A percentile compares a stretch with the other conserved stretches of the same genome.
phyloP scores from a whole-genome alignment of 2,113 vertebrate species.

The Datnioides undecimradiatus region DNA sequence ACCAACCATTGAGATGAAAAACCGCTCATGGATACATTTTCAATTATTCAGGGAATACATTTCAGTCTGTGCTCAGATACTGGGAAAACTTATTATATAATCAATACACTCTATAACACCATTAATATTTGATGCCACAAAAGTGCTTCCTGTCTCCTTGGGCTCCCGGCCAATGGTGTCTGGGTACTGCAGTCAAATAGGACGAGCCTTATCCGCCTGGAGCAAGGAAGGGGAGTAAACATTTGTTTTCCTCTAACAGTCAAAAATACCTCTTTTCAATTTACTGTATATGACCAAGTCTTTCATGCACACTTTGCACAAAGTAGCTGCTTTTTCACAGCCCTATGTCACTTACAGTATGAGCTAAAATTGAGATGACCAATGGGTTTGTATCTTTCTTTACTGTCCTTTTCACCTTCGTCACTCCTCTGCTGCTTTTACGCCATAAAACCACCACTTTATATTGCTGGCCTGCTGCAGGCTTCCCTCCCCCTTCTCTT shows the following conservation, averaged over 20 bases:
- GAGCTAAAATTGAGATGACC: conserved; percentile 29
- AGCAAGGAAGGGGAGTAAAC: conserved; percentile 38
- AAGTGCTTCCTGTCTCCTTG: conserved; percentile 82
- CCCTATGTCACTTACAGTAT: neutral
- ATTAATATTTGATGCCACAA: conserved; percentile 83
- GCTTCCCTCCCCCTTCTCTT: conserved; percentile 41
- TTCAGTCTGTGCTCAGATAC: conserved; percentile 77
- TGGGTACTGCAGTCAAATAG: conserved; percentile 65
- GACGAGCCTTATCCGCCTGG: conserved; percentile 37
- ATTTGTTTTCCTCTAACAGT: conserved; percentile 59
- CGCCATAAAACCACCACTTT: conserved; percentile 56
- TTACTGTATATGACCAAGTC: neutral
- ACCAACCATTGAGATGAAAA: conserved; percentile 77
- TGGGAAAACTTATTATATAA: conserved; percentile 84
- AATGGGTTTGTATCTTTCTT: conserved; percentile 19
- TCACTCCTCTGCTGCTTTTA: conserved; percentile 45
- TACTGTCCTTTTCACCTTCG: conserved; percentile 29
- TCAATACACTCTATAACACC: conserved; percentile 83
- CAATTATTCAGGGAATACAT: conserved; percentile 85
- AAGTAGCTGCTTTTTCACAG: neutral
- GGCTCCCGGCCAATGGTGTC: conserved; percentile 69
- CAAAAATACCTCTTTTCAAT: conserved; percentile 32
- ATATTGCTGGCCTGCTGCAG: conserved; percentile 47
- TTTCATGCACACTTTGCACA: neutral
- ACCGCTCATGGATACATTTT: conserved; percentile 82